Percentiles rank a stretch among this genome's conserved stretches.
phyloP scores from a whole-genome alignment of 2,797 vertebrate genomes.

The Toxotes lorentzi region DNA sequence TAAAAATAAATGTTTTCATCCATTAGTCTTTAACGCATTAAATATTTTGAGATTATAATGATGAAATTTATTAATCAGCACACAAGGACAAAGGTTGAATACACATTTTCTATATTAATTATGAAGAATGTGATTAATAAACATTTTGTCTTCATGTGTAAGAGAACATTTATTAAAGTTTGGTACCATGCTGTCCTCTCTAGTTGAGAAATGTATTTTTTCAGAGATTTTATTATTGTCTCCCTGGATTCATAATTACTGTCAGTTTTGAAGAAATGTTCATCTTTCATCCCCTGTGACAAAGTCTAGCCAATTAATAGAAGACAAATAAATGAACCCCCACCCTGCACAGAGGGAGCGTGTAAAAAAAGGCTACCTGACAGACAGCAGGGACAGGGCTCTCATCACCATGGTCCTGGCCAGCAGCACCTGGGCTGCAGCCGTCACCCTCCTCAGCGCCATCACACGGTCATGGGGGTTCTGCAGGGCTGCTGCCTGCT shows the following conservation, averaged over 20 bases:
- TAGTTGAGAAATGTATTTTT: background rate
- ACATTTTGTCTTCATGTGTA: background rate
- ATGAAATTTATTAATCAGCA: background rate
- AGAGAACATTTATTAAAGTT: background rate
- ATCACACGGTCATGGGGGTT: conserved; percentile 95
- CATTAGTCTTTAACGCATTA: background rate
- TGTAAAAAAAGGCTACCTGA: conserved; percentile 67
- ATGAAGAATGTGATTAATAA: background rate
- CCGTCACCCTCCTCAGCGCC: conserved; percentile 94
- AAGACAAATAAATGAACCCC: background rate
- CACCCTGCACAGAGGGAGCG: background rate
- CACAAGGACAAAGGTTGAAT: too few relatives aligned
- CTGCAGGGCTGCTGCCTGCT: conserved; percentile 93
- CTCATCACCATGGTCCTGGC: conserved; percentile 99
- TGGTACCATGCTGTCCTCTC: background rate
- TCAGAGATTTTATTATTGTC: background rate
- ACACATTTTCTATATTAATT: background rate
- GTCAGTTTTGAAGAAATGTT: background rate
- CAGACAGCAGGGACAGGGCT: conserved; percentile 94
- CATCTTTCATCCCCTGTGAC: too few relatives aligned
- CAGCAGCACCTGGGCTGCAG: conserved; percentile 95
- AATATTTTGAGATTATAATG: background rate
- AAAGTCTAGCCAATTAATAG: background rate
- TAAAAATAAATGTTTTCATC: background rate
- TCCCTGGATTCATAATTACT: background rate